Evolutionary conservation across 2,113 vertebrate species (phyloP), one percentile per base, ranked within the genome.

Genomic region (Motacilla alba): DNA sequence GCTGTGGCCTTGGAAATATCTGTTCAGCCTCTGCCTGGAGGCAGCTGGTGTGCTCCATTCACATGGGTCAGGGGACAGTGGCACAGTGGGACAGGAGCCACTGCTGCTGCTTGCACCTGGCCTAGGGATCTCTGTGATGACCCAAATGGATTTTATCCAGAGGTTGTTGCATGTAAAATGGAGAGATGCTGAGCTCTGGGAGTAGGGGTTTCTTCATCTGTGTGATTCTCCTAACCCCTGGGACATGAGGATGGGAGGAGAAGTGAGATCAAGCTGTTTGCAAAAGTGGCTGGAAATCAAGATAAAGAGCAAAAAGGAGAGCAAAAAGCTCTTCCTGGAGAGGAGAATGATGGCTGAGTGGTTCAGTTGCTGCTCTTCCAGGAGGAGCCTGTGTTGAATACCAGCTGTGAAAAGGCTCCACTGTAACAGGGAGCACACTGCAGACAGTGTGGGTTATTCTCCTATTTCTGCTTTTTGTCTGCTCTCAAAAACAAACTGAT

Each of bases 61-160:
- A 19, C 0, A 0, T 9, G 49, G 41, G 11, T 7, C 1, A 46
- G 47, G 22, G 22, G 19, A 55, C 11, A 55, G 11, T 7, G 74
- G 49, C 3, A 1, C 14, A 14, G 58, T 12, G 63, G 46, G 3
- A 2, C 15, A 16, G 62, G 35, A 82, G 14, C 13, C 23, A 4
- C 85, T 44, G 37, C 1, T 9, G 53, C 2, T 9, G 20, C 56
- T 91, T 50, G 2, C 7, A 7, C 2, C 1, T 41, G 19, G n/a
- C 74, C 64, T 8, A 7, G 39, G 15, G 5, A 64, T 37, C 33
- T 44, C 62, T 50, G 28, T 46, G 44, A 44, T 88, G 28, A 46
- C 39, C 50, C 46, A 44, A 8, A 6, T 5, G 18, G 21, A 7
- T 55, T 75, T 46, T 21, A 50, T 31, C 70, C 28, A 56, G 41